Conservation (phyloP, 1,140 invertebrate species). For the Drosophila cardini region DNA sequence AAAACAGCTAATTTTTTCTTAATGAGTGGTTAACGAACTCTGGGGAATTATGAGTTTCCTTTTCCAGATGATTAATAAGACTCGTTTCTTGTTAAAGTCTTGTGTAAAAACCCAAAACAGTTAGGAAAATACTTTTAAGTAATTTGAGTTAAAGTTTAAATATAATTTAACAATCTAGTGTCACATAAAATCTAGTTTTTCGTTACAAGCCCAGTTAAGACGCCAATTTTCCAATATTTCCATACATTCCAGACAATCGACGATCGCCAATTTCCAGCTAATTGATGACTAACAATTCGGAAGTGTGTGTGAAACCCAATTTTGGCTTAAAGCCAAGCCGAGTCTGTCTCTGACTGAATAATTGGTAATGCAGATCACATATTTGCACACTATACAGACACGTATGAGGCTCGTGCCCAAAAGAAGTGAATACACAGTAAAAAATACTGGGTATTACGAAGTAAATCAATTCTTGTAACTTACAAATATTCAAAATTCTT, state of each 20-base stretch:
- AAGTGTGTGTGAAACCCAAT: conserved; percentile 35
- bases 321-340: conserved; percentile 20
- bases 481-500: too few relatives aligned
- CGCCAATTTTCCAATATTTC: background rate
- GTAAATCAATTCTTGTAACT: too few relatives aligned
- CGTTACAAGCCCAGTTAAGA: background rate
- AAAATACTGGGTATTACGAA: too few relatives aligned
- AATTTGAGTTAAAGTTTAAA: too few relatives aligned
- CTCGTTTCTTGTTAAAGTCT: background rate
- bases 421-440: conserved; percentile 5
- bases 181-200: background rate
- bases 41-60: background rate
- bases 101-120: too few relatives aligned
- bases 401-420: conserved; percentile 19
- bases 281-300: conserved; percentile 45
- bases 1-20: too few relatives aligned
- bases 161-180: background rate
- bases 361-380: conserved; percentile 45
- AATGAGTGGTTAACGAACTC: too few relatives aligned
- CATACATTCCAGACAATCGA: background rate
- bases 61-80: background rate
- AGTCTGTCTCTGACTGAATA: background rate
- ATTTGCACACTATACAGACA: background rate
- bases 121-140: too few relatives aligned
- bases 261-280: conserved; percentile 21